Conservation (phyloP, 2,888 invertebrate genomes). For the Amblyjoppa fuscipennis region DNA sequence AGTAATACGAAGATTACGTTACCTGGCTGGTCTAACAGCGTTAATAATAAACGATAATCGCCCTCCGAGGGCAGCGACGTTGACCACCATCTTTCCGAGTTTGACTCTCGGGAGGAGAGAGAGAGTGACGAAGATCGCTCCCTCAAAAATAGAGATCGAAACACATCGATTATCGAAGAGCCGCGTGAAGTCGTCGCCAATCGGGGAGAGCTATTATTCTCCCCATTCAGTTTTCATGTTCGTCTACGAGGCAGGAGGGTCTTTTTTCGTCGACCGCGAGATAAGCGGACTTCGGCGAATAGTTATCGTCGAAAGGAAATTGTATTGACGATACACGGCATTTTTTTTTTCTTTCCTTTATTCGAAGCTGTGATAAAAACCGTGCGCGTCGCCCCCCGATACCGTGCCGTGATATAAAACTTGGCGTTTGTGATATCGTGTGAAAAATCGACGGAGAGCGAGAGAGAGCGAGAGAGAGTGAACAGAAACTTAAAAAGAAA, state of each 20-base stretch:
- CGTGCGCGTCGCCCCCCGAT: background rate
- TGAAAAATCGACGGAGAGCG: conserved; percentile 20
- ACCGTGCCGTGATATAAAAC: conserved; percentile 27
- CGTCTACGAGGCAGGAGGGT: conserved; percentile 8
- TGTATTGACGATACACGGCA: conserved; percentile 8
- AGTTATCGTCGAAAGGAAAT: conserved; percentile 9
- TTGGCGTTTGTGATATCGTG: conserved; percentile 17
- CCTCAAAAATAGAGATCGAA: background rate
- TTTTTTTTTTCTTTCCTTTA: background rate
- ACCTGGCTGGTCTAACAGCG: conserved; percentile 50
- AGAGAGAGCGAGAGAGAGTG: background rate
- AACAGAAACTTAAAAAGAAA: conserved; percentile 23
- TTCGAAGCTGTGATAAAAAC: background rate
- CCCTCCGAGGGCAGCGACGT: conserved; percentile 46
- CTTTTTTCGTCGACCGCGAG: conserved; percentile 18
- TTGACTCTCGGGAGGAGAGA: background rate
- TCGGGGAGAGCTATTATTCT: background rate
- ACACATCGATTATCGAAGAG: conserved; percentile 9
- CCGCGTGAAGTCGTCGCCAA: conserved; percentile 3
- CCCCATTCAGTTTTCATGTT: conserved; percentile 5
- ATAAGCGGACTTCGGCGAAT: conserved; percentile 15
- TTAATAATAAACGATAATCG: conserved; percentile 56
- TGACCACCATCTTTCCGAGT: conserved; percentile 49
- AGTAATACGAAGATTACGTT: conserved; percentile 8
- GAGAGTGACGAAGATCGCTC: too few species aligned